A percentile compares a stretch with the other conserved stretches of the same genome.
These are phyloP conservation scores for Chironomus striatipennis DNA, from an alignment of 1,140 invertebrate species.

Conservation along the genomic window DNA sequence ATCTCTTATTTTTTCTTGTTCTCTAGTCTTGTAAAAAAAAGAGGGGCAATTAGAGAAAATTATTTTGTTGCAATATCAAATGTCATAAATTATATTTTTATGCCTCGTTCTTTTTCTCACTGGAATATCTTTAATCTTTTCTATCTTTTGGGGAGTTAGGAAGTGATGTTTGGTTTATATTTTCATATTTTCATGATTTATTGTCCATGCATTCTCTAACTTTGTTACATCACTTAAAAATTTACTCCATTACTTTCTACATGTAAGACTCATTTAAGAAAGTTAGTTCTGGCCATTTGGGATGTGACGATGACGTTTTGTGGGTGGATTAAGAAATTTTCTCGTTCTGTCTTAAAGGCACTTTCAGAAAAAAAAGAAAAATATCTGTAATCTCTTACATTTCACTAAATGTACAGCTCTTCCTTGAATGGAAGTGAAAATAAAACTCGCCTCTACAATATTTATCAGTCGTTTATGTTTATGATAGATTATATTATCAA, in stretches of 20 bases:
- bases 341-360: background rate
- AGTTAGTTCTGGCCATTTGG: background rate
- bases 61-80: constrained; percentile 14
- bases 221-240: too few relatives aligned
- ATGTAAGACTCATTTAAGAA: too few relatives aligned
- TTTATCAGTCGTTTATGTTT: background rate
- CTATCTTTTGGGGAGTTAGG: too few relatives aligned
- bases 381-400: background rate
- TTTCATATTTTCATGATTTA: too few relatives aligned
- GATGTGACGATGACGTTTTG: background rate
- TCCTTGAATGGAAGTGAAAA: background rate
- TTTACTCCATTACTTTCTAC: too few relatives aligned
- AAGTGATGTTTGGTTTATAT: too few relatives aligned
- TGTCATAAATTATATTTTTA: background rate
- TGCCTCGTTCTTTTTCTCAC: background rate
- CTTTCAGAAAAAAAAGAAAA: background rate
- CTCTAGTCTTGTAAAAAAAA: background rate
- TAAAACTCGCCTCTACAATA: background rate
- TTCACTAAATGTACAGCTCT: background rate
- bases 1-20: too few relatives aligned
- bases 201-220: too few relatives aligned
- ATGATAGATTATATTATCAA: background rate
- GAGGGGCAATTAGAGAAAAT: constrained; percentile 7
- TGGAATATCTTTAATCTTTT: constrained; percentile 3
- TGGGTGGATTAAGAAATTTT: background rate